Conservation (phyloP, 2,797 vertebrate genomes). For the Ceyx erithaca region DNA sequence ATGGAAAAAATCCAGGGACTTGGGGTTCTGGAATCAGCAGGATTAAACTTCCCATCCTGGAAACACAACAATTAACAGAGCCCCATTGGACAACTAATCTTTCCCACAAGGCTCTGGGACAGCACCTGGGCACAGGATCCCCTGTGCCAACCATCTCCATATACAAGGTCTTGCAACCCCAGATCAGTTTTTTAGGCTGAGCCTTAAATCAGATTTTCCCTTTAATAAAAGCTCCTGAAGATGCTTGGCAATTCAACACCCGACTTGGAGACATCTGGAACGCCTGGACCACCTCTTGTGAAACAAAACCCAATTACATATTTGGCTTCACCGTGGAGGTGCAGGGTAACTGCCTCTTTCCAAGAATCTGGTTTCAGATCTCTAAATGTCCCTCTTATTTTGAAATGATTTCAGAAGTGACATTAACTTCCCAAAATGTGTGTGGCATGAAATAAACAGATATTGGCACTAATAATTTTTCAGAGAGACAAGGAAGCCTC, state of each 20-base stretch:
- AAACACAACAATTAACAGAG: background rate
- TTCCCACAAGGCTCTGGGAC: background rate
- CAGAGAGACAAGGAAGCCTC: background rate
- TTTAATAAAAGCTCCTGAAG: background rate
- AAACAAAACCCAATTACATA: conserved; percentile 52
- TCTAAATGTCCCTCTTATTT: background rate
- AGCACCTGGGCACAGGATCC: background rate
- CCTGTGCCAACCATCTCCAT: background rate
- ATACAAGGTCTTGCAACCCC: background rate
- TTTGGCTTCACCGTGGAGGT: conserved; percentile 4
- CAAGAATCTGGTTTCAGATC: conserved; percentile 27
- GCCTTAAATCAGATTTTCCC: background rate
- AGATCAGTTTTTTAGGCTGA: background rate
- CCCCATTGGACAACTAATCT: background rate
- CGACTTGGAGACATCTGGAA: background rate
- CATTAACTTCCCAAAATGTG: background rate
- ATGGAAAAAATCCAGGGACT: conserved; percentile 54
- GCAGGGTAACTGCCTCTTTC: conserved; percentile 12
- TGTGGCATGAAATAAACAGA: background rate
- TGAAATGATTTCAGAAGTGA: conserved; percentile 26
- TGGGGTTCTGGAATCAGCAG: conserved; percentile 11
- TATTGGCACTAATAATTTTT: background rate
- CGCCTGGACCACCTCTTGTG: conserved; percentile 30
- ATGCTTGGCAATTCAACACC: background rate
- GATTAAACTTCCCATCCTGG: background rate